Conservation (phyloP, 2,113 vertebrate species). For the Pseudopodoces humilis region DNA sequence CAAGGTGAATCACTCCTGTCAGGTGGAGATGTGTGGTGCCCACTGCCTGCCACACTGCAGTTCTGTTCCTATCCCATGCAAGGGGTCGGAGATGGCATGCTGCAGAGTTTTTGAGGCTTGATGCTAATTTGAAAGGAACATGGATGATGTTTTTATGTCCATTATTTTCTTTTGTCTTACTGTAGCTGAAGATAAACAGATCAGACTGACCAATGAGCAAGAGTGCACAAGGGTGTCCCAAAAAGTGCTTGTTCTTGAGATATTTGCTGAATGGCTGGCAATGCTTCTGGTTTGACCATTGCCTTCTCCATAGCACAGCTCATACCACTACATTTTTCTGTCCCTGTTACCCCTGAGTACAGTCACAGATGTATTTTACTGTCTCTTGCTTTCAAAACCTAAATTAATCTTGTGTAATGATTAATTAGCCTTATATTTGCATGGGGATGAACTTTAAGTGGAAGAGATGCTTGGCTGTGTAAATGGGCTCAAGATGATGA, state of each 20-base stretch:
- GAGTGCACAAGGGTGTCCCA: background rate
- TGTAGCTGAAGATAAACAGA: background rate
- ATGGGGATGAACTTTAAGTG: background rate
- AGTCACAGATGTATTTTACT: background rate
- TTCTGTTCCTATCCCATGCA: background rate
- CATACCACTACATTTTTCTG: background rate
- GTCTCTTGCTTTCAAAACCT: background rate
- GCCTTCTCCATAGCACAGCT: background rate
- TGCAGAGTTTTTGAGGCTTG: background rate
- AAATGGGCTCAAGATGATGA: background rate
- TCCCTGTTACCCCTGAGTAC: background rate
- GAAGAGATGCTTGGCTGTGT: background rate
- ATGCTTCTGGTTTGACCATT: background rate
- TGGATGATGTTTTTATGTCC: background rate
- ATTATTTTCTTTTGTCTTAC: background rate
- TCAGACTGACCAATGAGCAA: background rate
- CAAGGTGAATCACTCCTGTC: background rate
- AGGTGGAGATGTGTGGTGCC: background rate
- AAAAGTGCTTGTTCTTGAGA: background rate
- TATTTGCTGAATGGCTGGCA: background rate
- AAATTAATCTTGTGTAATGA: background rate
- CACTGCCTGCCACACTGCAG: background rate
- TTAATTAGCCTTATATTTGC: background rate
- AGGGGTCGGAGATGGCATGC: rapidly evolving
- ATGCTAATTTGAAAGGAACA: background rate